phyloP scores from a whole-genome alignment of 1,140 invertebrate species.

The Drosophila lacertosa region DNA sequence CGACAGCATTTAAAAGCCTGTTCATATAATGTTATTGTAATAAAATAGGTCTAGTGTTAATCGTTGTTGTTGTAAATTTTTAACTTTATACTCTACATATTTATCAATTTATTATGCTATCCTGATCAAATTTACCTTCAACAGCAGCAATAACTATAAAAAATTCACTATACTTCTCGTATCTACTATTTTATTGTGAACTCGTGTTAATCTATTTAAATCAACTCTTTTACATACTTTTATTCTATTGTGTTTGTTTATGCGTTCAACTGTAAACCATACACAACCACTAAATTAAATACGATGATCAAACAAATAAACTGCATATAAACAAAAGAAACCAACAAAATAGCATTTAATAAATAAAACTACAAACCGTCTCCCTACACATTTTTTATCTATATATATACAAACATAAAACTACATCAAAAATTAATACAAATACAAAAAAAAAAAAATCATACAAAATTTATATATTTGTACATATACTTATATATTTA shows the following conservation, averaged over 20 bases:
- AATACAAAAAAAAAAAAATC: constrained; percentile 19
- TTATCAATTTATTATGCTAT: background rate
- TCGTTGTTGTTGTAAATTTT: no score
- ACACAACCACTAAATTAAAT: constrained; percentile 42
- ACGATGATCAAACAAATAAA: constrained; percentile 61
- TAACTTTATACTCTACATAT: background rate
- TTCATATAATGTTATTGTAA: background rate
- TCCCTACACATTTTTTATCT: constrained; percentile 13
- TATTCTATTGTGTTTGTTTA: constrained; percentile 45
- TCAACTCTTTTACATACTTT: constrained; percentile 34
- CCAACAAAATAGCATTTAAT: constrained; percentile 36
- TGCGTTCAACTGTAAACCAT: constrained; percentile 50
- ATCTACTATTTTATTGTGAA: constrained; percentile 15
- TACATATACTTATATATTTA: constrained; percentile 43
- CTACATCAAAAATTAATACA: constrained; percentile 17
- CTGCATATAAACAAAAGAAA: constrained; percentile 44
- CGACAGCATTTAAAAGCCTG: background rate
- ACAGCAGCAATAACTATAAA: constrained; percentile 3
- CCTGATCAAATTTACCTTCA: background rate
- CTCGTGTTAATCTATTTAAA: constrained; percentile 29
- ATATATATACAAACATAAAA: constrained; percentile 15
- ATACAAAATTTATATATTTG: constrained; percentile 9
- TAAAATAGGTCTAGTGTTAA: no score
- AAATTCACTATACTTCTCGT: constrained; percentile 1
- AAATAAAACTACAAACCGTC: constrained; percentile 34